A percentile compares a stretch with the other conserved stretches of the same genome.
These are phyloP conservation scores for Astur gentilis DNA, from an alignment of 2,113 vertebrate genomes.

Conservation along the genomic window DNA sequence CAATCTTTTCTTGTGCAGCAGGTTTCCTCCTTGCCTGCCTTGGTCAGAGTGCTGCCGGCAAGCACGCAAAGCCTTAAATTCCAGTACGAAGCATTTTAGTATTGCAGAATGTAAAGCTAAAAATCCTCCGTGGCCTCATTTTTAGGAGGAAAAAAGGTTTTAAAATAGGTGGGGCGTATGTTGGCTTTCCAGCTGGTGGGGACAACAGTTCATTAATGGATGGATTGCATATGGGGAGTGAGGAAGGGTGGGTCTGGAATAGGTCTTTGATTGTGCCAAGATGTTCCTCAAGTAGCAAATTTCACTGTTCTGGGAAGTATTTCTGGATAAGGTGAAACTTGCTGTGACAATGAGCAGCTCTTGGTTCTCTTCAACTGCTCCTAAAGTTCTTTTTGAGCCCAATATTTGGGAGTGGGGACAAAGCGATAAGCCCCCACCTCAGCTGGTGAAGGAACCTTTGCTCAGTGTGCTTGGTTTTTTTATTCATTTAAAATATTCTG, in stretches of 20 bases:
- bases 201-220: accelerated
- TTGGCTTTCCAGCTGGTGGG: background rate
- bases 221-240: accelerated
- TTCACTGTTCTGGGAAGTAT: background rate
- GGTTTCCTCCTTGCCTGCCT: background rate
- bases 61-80: background rate
- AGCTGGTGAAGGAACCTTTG: background rate
- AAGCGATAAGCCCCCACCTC: background rate
- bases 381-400: background rate
- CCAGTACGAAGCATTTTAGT: background rate
- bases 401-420: background rate
- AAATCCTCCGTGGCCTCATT: background rate
- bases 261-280: background rate
- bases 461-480: background rate
- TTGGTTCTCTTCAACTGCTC: background rate
- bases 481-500: background rate
- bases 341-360: background rate
- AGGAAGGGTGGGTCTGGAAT: background rate
- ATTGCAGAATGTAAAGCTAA: background rate
- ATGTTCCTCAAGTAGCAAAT: background rate
- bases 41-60: background rate
- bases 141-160: background rate
- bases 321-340: background rate
- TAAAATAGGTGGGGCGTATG: accelerated
- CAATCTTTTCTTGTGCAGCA: accelerated